These are phyloP conservation scores for Apis florea DNA, from an alignment of 1,140 invertebrate genomes.

Conservation along the genomic window DNA sequence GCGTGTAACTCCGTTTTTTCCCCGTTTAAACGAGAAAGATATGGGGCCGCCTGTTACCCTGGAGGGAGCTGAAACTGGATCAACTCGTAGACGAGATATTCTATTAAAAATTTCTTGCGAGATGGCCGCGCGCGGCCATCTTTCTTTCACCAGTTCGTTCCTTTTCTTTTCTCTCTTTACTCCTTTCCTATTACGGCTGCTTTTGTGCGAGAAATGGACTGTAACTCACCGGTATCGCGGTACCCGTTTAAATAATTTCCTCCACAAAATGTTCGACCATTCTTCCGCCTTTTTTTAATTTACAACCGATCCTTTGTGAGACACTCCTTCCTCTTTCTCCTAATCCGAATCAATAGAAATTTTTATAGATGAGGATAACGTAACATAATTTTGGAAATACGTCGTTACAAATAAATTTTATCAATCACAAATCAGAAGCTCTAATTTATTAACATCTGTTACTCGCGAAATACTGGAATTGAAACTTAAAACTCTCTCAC, in stretches of 20 bases:
- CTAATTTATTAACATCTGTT: too few species aligned
- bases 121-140: background rate
- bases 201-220: background rate
- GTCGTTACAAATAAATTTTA: too few species aligned
- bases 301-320: background rate
- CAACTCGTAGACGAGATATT: background rate
- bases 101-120: background rate
- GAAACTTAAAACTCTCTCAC: too few species aligned
- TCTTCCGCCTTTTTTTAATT: background rate
- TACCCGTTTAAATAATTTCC: background rate
- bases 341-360: too few species aligned
- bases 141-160: too few species aligned
- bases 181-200: background rate
- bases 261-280: background rate
- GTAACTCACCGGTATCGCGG: constrained; percentile 1
- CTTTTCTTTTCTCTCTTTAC: background rate
- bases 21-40: background rate
- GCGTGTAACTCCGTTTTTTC: background rate
- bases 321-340: too few species aligned
- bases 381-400: too few species aligned
- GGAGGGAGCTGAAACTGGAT: background rate
- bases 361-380: too few species aligned
- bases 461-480: too few species aligned
- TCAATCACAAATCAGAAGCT: too few species aligned
- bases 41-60: background rate